phyloP scores from a whole-genome alignment of 2,888 invertebrate species.

The Iselma pallidipennis region DNA sequence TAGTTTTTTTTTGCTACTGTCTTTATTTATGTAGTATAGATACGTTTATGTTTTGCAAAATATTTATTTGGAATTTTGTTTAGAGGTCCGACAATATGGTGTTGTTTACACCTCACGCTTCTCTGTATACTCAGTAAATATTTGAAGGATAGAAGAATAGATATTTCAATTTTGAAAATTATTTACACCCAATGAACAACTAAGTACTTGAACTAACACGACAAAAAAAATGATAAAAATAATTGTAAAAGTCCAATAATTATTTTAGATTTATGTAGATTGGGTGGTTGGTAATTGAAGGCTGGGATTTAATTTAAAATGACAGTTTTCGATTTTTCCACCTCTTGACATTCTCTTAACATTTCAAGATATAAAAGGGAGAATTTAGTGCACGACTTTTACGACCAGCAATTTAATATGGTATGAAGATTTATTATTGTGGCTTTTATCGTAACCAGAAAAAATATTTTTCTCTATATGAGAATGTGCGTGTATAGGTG shows the following conservation, averaged over 20 bases:
- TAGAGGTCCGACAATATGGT: constrained; percentile 14
- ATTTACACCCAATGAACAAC: not conserved
- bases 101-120: constrained; percentile 20
- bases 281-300: not conserved
- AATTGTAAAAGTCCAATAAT: too few relatives aligned
- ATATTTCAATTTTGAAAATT: too few relatives aligned
- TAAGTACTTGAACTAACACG: too few relatives aligned
- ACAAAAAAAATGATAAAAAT: too few relatives aligned
- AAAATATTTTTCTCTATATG: constrained; percentile 14
- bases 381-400: constrained; percentile 35
- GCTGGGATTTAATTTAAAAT: not conserved
- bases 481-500: not conserved
- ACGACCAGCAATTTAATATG: constrained; percentile 39
- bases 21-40: not conserved
- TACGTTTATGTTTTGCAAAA: constrained; percentile 16
- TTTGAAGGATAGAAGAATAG: constrained; percentile 11
- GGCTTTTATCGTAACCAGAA: constrained; percentile 37
- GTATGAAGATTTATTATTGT: constrained; percentile 35
- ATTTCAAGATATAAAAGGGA: constrained; percentile 33
- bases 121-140: constrained; percentile 17
- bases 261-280: too few relatives aligned
- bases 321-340: constrained; percentile 24
- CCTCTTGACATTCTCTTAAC: constrained; percentile 34
- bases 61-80: constrained; percentile 18
- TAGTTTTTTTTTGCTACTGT: constrained; percentile 20